These are phyloP conservation scores for Lophotriccus pileatus DNA, from an alignment of 2,797 vertebrate genomes.

Conservation along the genomic window DNA sequence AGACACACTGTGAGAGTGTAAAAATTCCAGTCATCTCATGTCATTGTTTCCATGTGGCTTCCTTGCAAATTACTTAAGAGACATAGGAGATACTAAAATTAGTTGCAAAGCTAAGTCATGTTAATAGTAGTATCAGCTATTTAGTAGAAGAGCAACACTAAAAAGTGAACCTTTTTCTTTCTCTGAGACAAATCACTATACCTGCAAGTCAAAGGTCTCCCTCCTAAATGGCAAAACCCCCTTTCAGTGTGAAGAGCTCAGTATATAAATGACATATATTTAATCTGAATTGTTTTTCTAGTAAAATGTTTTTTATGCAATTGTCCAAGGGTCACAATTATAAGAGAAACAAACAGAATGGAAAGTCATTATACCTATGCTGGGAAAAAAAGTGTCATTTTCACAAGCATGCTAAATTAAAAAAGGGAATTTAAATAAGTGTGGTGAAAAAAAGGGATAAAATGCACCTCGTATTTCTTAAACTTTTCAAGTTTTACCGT, in stretches of 20 bases:
- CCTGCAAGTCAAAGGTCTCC: neutral
- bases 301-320: neutral
- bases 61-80: conserved; percentile 3
- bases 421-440: neutral
- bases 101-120: neutral
- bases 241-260: neutral
- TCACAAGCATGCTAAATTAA: neutral
- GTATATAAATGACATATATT: neutral
- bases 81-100: conserved; percentile 25
- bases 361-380: neutral
- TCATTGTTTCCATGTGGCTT: conserved; percentile 38
- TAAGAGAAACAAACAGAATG: neutral
- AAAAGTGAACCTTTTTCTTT: neutral
- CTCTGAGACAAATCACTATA: neutral
- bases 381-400: neutral
- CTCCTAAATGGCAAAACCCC: neutral
- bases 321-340: neutral
- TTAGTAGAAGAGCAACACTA: neutral
- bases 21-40: conserved; percentile 44
- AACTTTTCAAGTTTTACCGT: neutral
- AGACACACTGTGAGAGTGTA: neutral
- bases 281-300: neutral
- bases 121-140: neutral
- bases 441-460: neutral
- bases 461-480: neutral